Conservation (phyloP, 1,140 invertebrate genomes). For the Eueides isabella region DNA sequence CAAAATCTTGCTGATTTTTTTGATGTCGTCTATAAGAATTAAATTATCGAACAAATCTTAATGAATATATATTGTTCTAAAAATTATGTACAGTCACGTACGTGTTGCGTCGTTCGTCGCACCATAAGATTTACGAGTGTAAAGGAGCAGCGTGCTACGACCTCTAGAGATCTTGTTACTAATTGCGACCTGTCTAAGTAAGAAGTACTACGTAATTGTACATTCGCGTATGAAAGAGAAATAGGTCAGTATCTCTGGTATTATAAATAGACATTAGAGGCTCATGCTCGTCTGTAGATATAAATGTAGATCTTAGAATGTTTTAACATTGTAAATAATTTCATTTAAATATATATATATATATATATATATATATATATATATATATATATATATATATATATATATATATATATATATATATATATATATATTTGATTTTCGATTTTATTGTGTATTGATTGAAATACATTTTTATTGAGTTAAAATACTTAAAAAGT, state of each 20-base stretch:
- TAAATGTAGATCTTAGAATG: neutral
- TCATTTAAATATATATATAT: too few species aligned
- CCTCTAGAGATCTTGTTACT: constrained; percentile 38
- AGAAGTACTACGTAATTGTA: constrained; percentile 26
- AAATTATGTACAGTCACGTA: constrained; percentile 38
- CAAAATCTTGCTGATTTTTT: neutral
- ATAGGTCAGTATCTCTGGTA: constrained; percentile 16
- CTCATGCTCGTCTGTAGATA: neutral
- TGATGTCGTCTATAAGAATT: neutral
- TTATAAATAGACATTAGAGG: neutral
- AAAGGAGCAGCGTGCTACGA: constrained; percentile 32
- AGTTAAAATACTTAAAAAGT: too few species aligned
- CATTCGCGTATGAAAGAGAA: constrained; percentile 14
- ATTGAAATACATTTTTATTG: too few species aligned
- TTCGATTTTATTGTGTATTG: too few species aligned
- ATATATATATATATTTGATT: too few species aligned
- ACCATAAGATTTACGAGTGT: constrained; percentile 40
- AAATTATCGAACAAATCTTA: neutral
- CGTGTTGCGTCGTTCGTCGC: constrained; percentile 24
- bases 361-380: too few species aligned
- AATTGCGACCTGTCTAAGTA: constrained; percentile 37
- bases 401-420: too few species aligned
- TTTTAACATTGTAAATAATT: neutral
- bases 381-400: too few species aligned
- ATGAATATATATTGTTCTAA: constrained; percentile 25